Base-by-base conservation (phyloP, 2,797 vertebrate species). In the Parambassis ranga region DNA sequence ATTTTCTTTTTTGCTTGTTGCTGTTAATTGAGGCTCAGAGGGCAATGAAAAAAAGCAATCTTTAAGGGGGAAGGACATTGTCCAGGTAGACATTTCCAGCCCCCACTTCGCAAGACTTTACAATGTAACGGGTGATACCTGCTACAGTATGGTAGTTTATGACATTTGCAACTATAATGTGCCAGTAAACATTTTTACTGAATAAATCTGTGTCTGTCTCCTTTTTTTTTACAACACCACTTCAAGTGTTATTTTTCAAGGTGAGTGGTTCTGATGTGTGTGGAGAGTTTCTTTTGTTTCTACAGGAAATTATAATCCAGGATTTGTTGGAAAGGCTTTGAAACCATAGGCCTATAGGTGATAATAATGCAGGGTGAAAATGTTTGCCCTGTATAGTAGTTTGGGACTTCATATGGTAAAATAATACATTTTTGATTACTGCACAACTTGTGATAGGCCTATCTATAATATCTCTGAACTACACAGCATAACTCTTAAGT, bases 131-230 rank as follows among this genome's bases (percentile, higher is more conserved):
- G 86, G 86, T 83, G 78, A 82, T 56, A 81, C 81, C 81, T 89
- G 87, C 86, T 91, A 86, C 85, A 84, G 19, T 81, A 86, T 57
- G 71, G 85, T 87, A 88, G 83, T 83, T 85, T 85, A 87, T 82
- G 79, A 88, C 68, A 87, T 89, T 90, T 89, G 82, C 84, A 89
- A 90, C 67, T 84, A 82, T 71, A 75, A 88, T 82, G 81, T 90
- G 85, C 87, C 87, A 91, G 90, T 90, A 92, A 92, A 91, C 64
- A 57, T 83, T 88, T 87, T 89, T 90, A 89, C 85, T 85, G 75
- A 88, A 86, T 30, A 43, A 77, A 52, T 1, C 15, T 74, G n/a
- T 32, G 39, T 47, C 38, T 38, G 36, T 84, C 5, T 73, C 1
- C 75, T 51, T 35, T 58, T 10, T 33, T 47, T 49, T 44, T 18